Percentiles rank a stretch among this genome's conserved stretches.
Conservation (phyloP, 2,797 vertebrate species). For the Hapalemur alaotrensis region DNA sequence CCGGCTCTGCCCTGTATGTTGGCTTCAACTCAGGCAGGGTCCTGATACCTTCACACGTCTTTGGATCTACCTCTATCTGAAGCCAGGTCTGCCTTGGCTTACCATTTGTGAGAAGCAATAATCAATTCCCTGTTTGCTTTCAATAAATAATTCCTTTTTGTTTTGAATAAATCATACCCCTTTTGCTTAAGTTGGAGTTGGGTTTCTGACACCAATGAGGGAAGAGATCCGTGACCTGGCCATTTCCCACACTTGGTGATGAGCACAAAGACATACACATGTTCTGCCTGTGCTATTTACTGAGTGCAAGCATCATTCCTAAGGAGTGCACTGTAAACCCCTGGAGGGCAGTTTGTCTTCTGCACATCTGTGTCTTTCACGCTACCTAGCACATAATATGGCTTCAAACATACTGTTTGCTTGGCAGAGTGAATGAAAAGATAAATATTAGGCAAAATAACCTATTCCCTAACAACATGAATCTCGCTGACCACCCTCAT, state of each 20-base stretch:
- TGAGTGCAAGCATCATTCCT: background rate
- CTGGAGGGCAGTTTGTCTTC: background rate
- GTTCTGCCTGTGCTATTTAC: background rate
- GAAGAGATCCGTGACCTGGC: background rate
- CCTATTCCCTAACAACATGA: background rate
- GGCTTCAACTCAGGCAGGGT: background rate
- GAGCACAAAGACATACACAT: background rate
- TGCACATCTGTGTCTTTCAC: background rate
- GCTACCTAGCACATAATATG: background rate
- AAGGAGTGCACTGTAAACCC: background rate
- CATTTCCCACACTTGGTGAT: background rate
- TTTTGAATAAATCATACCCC: background rate
- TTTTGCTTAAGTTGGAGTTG: slow-evolving; percentile 3
- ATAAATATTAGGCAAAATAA: background rate
- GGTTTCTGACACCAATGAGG: background rate
- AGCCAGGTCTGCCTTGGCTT: background rate
- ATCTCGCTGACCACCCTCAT: background rate
- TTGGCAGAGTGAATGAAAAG: slow-evolving; percentile 13
- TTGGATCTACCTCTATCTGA: background rate
- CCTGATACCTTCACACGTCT: background rate
- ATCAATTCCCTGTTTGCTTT: background rate
- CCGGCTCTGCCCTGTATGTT: background rate
- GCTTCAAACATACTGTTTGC: background rate
- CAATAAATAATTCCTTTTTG: background rate
- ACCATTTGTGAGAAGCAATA: background rate